phyloP scores from a whole-genome alignment of 1,140 invertebrate genomes.

The Zaprionus kolodkinae region DNA sequence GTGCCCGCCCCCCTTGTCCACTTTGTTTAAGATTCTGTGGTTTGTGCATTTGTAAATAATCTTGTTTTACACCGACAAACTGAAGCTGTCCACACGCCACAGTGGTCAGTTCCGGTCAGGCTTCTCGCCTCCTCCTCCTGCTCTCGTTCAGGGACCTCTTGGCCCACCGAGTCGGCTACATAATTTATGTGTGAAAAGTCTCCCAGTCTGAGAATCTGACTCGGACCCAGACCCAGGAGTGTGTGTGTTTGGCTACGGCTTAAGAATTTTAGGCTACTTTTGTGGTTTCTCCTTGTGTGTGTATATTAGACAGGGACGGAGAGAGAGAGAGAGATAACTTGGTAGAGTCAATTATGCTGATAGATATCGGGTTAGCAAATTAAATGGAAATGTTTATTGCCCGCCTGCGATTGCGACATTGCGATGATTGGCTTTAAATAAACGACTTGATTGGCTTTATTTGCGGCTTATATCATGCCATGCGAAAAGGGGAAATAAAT shows the following conservation, averaged over 20 bases:
- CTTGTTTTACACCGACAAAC: constrained; percentile 65
- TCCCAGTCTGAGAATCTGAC: constrained; percentile 25
- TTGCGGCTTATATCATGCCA: neutral
- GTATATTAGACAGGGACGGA: neutral
- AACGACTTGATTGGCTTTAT: constrained; percentile 38
- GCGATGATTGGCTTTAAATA: constrained; percentile 47
- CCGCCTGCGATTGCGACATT: neutral
- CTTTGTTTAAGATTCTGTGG: constrained; percentile 79
- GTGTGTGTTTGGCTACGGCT: constrained; percentile 56
- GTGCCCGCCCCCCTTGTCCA: constrained; percentile 9
- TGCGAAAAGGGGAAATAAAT: constrained; percentile 1
- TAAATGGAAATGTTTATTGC: constrained; percentile 70
- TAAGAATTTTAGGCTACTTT: constrained; percentile 70
- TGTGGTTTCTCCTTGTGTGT: constrained; percentile 16
- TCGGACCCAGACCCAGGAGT: constrained; percentile 7
- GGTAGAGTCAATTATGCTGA: constrained; percentile 69
- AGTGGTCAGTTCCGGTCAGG: constrained; percentile 36
- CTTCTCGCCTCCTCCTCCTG: neutral
- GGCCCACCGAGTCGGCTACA: constrained; percentile 54
- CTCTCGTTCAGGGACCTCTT: constrained; percentile 11
- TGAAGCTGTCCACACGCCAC: constrained; percentile 16
- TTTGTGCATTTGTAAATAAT: constrained; percentile 79
- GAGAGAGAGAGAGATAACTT: neutral
- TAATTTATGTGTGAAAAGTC: constrained; percentile 78
- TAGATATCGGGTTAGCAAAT: constrained; percentile 70